These are phyloP conservation scores for Anoncus sp. DNA, from an alignment of 2,888 invertebrate species.

Conservation along the genomic window DNA sequence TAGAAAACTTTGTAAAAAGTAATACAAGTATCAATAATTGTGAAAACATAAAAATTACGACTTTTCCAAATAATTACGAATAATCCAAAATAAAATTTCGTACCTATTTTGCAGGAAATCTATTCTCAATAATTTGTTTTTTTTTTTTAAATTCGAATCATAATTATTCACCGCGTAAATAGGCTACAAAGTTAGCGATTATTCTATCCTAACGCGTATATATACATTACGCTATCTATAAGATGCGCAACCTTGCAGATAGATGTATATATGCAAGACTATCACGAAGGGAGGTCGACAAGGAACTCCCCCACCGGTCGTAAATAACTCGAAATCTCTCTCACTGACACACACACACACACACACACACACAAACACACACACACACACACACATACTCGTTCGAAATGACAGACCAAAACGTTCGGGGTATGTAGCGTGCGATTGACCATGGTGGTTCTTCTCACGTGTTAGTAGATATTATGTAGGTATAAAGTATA, in stretches of 20 bases:
- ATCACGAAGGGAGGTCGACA: constrained; percentile 49
- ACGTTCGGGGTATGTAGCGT: constrained; percentile 66
- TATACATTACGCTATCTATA: constrained; percentile 14
- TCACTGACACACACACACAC: constrained; percentile 34
- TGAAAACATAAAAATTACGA: too few species aligned
- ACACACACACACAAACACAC: constrained; percentile 41
- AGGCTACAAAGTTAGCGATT: too few species aligned
- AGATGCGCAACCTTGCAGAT: background rate
- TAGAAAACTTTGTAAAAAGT: too few species aligned
- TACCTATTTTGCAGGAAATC: too few species aligned
- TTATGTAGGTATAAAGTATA: constrained; percentile 73
- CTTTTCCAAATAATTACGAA: too few species aligned
- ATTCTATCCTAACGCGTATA: background rate
- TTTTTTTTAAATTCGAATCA: too few species aligned
- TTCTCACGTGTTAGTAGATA: constrained; percentile 40
- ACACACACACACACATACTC: constrained; percentile 39
- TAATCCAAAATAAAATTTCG: too few species aligned
- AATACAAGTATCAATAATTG: too few species aligned
- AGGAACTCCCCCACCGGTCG: constrained; percentile 70
- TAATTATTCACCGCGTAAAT: too few species aligned
- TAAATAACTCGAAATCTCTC: constrained; percentile 72
- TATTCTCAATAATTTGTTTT: too few species aligned
- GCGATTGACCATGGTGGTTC: constrained; percentile 74
- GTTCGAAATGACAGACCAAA: constrained; percentile 75
- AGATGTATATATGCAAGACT: background rate